phyloP scores from a whole-genome alignment of 2,113 vertebrate genomes.

The Puntigrus tetrazona region DNA sequence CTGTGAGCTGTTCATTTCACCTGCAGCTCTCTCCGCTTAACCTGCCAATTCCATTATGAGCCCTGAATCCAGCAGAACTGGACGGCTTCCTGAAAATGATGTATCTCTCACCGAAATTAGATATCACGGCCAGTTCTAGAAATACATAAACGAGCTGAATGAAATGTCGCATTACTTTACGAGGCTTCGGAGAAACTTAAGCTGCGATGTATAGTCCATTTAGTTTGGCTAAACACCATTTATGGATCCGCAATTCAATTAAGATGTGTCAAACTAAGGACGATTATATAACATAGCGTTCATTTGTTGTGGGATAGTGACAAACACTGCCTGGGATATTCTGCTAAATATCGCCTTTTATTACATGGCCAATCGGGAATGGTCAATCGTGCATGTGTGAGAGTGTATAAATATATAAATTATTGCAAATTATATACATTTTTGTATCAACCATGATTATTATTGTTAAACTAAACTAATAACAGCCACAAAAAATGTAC shows the following conservation, averaged over 20 bases:
- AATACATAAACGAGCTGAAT: slow-evolving; percentile 7
- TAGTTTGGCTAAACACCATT: not conserved
- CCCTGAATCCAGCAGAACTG: slow-evolving; percentile 11
- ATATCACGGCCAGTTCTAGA: not conserved
- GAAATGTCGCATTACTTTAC: not conserved
- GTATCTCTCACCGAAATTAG: not conserved
- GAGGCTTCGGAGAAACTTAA: not conserved
- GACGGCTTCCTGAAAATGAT: slow-evolving; percentile 14
- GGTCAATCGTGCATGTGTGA: too few species aligned
- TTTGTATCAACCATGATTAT: too few species aligned
- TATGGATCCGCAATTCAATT: not conserved
- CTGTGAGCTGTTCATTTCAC: slow-evolving; percentile 42
- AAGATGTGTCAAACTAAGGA: not conserved
- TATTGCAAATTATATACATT: too few species aligned
- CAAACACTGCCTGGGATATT: not conserved
- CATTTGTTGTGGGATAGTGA: not conserved
- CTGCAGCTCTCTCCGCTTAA: slow-evolving; percentile 36
- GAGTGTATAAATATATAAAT: too few species aligned
- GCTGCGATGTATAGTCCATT: not conserved
- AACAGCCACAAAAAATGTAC: too few species aligned
- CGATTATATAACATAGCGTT: not conserved
- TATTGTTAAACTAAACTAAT: too few species aligned
- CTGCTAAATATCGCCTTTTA: not conserved
- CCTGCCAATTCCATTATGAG: slow-evolving; percentile 13
- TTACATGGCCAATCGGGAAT: not conserved